Evolutionary conservation across 2,888 invertebrate species (phyloP), one percentile per base, ranked within the genome.

Genomic region (Leptarthrus brevirostris): DNA sequence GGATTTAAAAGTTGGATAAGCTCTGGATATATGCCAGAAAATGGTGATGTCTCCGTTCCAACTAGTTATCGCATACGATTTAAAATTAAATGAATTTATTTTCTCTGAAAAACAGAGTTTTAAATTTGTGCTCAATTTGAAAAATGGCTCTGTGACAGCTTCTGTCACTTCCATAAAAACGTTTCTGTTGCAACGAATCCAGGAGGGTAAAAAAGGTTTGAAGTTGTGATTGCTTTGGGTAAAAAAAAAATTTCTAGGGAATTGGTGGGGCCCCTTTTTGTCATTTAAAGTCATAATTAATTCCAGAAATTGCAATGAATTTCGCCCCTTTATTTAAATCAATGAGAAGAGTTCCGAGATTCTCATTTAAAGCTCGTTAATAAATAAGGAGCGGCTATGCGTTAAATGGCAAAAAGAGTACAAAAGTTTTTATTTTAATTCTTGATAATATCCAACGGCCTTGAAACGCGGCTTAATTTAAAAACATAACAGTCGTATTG

Each of bases 71-170:
- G 69, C 69, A 52, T 52, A 52, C 69, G 69, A 52, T 69, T 69
- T 69, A 49, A 69, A 69, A 69, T 69, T 69, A 69, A 69, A 69
- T 69, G 69, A 69, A 69, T 69, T 69, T 69, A 69, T 69, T 69
- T 69, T 69, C 69, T 69, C 69, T 69, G 34, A 52, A n/a, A 52
- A 52, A 34, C 69, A 26, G 49, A 69, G 69, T 69, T 69, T 69
- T 69, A 52, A 69, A 69, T 69, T 52, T 69, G 69, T 69, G 52
- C 69, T 69, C 69, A 69, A 69, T 69, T 52, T 52, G 52, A 69
- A 69, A 69, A 69, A 69, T 69, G 69, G 69, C 34, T 52, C 52
- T 49, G 69, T 69, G 69, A 69, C 69, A 69, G 69, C n/a, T 69
- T 69, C 69, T 69, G 69, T 49, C 52, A 52, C 52, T 69, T 69